These are phyloP conservation scores for Penaeus monodon DNA, from an alignment of 2,888 invertebrate species.

Conservation along the genomic window DNA sequence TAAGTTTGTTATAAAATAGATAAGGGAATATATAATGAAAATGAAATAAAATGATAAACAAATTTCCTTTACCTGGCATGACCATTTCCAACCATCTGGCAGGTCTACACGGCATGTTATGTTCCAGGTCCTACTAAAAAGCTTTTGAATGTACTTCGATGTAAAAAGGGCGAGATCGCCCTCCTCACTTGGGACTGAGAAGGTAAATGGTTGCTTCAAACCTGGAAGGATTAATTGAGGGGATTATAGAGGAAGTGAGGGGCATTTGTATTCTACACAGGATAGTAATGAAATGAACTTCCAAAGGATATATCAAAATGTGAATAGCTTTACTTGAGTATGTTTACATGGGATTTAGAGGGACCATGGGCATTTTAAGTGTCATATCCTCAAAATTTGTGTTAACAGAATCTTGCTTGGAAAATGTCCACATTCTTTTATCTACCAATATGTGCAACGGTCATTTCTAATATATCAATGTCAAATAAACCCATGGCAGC, in stretches of 20 bases:
- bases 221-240: constrained; percentile 22
- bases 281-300: not conserved
- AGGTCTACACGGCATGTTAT: constrained; percentile 73
- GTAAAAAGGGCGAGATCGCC: constrained; percentile 83
- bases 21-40: no score
- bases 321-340: no score
- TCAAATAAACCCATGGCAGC: no score
- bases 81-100: constrained; percentile 76
- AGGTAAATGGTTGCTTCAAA: constrained; percentile 85
- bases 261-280: not conserved
- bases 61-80: constrained; percentile 76
- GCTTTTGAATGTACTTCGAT: constrained; percentile 82
- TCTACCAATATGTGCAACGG: no score
- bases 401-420: no score
- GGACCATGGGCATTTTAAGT: no score
- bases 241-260: not conserved
- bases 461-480: not conserved
- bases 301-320: no score
- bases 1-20: no score
- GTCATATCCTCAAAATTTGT: no score
- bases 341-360: no score
- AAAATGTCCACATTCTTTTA: no score
- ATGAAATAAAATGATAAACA: no score
- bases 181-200: constrained; percentile 84
- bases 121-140: constrained; percentile 90